Conservation (phyloP, 1,140 invertebrate species). For the Bilobella aurantiaca region DNA sequence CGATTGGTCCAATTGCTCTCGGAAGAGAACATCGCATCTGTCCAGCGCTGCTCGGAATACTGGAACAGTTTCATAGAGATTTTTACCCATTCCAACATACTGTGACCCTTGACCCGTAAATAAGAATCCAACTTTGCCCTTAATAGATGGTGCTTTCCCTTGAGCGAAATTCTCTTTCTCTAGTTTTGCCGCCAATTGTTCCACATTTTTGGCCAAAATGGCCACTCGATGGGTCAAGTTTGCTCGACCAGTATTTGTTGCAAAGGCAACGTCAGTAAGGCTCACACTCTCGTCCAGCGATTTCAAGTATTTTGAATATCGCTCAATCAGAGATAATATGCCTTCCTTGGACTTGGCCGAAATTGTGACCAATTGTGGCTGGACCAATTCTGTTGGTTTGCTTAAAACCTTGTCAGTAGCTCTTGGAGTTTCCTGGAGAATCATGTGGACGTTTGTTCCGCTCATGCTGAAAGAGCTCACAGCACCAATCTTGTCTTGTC, state of each 20-base stretch:
- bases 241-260: slow-evolving; percentile 15
- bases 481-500: not conserved
- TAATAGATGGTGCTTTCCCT: not conserved
- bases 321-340: not conserved
- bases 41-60: slow-evolving; percentile 19
- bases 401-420: not conserved
- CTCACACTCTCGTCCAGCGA: not conserved
- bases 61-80: slow-evolving; percentile 11
- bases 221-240: slow-evolving; percentile 9
- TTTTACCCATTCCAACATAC: slow-evolving; percentile 20
- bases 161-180: not conserved
- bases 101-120: slow-evolving; percentile 29
- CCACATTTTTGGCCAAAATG: not conserved
- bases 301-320: slow-evolving; percentile 5
- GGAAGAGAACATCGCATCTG: slow-evolving; percentile 8
- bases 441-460: slow-evolving; percentile 24
- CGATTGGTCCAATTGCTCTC: not conserved
- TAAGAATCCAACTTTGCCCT: slow-evolving; percentile 15
- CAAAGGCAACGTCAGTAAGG: slow-evolving; percentile 6
- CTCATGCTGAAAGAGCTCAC: slow-evolving; percentile 27
- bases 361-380: slow-evolving; percentile 7
- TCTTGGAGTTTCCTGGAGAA: slow-evolving; percentile 16
- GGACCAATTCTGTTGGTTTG: not conserved
- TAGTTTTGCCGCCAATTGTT: not conserved
- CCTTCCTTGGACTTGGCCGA: slow-evolving; percentile 18